phyloP scores from a whole-genome alignment of 2,797 vertebrate genomes.

The Silurus aristotelis region DNA sequence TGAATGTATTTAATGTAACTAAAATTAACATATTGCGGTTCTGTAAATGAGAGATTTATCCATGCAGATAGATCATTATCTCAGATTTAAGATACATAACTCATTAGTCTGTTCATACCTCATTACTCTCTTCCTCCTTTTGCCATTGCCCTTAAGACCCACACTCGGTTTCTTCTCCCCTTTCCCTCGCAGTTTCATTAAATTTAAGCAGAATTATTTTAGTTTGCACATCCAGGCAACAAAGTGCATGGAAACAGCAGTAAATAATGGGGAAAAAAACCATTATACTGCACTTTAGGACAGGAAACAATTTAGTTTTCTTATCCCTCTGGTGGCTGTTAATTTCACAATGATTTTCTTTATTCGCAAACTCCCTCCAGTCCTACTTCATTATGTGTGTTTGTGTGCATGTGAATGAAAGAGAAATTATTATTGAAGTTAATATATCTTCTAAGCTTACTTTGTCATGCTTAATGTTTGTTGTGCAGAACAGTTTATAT shows the following conservation, averaged over 20 bases:
- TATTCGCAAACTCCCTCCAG: slow-evolving; percentile 16
- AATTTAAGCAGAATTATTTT: slow-evolving; percentile 18
- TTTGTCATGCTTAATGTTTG: background rate
- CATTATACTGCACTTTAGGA: slow-evolving; percentile 11
- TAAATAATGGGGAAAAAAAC: slow-evolving; percentile 13
- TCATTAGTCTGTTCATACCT: slow-evolving; percentile 53
- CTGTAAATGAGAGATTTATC: slow-evolving; percentile 50
- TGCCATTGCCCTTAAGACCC: slow-evolving; percentile 33
- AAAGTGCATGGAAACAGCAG: slow-evolving; percentile 35
- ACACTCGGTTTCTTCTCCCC: slow-evolving; percentile 16
- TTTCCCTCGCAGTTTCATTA: slow-evolving; percentile 1
- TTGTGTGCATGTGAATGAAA: background rate
- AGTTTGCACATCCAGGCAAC: background rate
- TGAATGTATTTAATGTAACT: slow-evolving; percentile 44
- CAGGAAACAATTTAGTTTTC: slow-evolving; percentile 35
- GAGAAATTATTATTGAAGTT: background rate
- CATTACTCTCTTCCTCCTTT: slow-evolving; percentile 50
- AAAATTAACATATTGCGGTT: slow-evolving; percentile 47
- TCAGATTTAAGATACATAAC: slow-evolving; percentile 44
- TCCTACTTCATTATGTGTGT: slow-evolving; percentile 14
- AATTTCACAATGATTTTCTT: slow-evolving; percentile 29
- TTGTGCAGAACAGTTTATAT: background rate
- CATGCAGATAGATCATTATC: slow-evolving; percentile 56
- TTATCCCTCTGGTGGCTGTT: slow-evolving; percentile 18
- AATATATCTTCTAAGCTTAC: background rate